Evolutionary conservation across 2,113 vertebrate genomes (phyloP).

Genomic region (Zosterops hypoxanthus): DNA sequence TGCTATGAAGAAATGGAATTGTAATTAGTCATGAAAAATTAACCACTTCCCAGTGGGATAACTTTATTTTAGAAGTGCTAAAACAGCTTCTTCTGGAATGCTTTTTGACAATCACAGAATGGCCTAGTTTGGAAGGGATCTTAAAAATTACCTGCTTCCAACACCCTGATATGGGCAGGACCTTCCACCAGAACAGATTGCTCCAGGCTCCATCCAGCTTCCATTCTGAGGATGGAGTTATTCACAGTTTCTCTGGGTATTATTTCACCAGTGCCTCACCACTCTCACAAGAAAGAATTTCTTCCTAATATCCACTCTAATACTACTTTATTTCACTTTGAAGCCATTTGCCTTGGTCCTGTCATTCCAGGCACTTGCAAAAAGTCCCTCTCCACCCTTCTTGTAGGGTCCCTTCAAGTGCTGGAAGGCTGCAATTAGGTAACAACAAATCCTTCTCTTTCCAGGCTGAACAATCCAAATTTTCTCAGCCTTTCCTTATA

Average conservation of each 20-base stretch:
- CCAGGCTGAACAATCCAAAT: neutral
- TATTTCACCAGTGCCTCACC: neutral
- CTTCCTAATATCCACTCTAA: no score
- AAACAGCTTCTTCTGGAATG: neutral
- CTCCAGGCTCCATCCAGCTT: no score
- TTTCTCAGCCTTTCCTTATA: neutral
- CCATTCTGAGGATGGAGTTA: neutral
- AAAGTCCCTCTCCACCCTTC: neutral
- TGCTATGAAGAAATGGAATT: neutral
- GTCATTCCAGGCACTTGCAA: accelerated
- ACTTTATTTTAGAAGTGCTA: neutral
- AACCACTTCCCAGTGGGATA: neutral
- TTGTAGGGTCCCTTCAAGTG: neutral
- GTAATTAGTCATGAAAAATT: neutral
- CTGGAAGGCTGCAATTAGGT: no score
- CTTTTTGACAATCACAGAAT: neutral
- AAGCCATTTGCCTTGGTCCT: neutral
- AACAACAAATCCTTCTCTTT: neutral
- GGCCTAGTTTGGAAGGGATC: neutral
- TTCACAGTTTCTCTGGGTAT: neutral
- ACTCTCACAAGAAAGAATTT: neutral
- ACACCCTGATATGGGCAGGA: no score
- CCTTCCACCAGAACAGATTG: neutral
- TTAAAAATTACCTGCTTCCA: neutral
- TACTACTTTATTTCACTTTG: neutral